Percentiles rank a stretch among this genome's conserved stretches.
These are phyloP conservation scores for Drosophila lacicola DNA, from an alignment of 2,888 invertebrate species.

Conservation along the genomic window DNA sequence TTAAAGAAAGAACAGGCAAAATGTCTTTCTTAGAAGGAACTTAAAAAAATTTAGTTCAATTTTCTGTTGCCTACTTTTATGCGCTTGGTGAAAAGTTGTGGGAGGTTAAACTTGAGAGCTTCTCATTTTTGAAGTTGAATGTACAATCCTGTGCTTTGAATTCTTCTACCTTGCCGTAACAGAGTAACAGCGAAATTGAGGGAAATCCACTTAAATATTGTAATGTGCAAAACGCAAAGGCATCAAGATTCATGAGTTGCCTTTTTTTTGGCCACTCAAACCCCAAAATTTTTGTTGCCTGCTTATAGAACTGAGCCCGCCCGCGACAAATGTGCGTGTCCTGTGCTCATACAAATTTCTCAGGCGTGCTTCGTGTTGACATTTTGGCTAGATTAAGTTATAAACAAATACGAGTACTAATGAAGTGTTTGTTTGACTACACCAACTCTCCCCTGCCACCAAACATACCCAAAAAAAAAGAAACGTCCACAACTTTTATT, in stretches of 20 bases:
- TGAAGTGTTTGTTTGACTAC: constrained; percentile 75
- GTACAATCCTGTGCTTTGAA: no score
- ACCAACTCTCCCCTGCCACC: not conserved
- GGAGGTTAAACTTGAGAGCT: no score
- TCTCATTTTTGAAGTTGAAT: no score
- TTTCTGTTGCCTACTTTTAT: constrained; percentile 12
- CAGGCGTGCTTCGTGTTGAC: constrained; percentile 62
- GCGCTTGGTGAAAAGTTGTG: not conserved
- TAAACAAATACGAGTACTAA: constrained; percentile 77
- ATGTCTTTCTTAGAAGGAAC: not conserved
- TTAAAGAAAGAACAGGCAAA: constrained; percentile 1
- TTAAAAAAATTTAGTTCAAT: constrained; percentile 3
- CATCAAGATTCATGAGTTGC: constrained; percentile 19
- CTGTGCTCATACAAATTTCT: constrained; percentile 61
- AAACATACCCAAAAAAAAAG: constrained; percentile 10
- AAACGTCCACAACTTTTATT: constrained; percentile 78
- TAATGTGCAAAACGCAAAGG: constrained; percentile 15
- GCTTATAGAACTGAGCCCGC: constrained; percentile 6
- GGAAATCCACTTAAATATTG: constrained; percentile 24
- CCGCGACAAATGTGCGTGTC: constrained; percentile 60
- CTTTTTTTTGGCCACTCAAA: not conserved
- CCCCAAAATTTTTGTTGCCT: not conserved
- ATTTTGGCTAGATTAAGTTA: constrained; percentile 76
- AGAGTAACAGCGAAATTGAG: no score
- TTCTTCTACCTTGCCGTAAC: no score